A percentile compares a stretch with the other conserved stretches of the same genome.
phyloP scores from a whole-genome alignment of 2,888 invertebrate species.

The Cepaea hortensis region DNA sequence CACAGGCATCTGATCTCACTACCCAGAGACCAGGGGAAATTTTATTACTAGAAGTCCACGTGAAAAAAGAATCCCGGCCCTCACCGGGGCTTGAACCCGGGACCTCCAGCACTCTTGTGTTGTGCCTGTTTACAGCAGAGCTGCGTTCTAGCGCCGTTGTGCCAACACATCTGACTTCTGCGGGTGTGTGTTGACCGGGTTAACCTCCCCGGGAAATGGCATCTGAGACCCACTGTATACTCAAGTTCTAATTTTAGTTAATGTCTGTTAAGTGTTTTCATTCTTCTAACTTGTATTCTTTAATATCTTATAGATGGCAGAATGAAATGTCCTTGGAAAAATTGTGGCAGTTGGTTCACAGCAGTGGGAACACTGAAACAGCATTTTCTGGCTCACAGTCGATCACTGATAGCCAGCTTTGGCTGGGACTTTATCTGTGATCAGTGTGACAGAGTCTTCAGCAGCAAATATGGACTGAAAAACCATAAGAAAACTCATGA shows the following conservation, averaged over 20 bases:
- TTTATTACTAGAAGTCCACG: too few relatives aligned
- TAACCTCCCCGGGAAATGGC: too few relatives aligned
- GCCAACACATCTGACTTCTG: too few relatives aligned
- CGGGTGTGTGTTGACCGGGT: too few relatives aligned
- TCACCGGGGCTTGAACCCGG: too few relatives aligned
- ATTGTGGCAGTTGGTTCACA: conserved; percentile 39
- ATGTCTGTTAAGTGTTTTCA: neutral
- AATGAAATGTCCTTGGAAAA: conserved; percentile 44
- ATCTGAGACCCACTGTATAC: too few relatives aligned
- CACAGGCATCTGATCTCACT: too few relatives aligned
- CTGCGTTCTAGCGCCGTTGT: too few relatives aligned
- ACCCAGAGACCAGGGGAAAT: too few relatives aligned
- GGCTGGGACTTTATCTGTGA: conserved; percentile 37
- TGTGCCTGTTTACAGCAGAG: too few relatives aligned
- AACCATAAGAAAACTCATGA: conserved; percentile 34
- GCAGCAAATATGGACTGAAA: conserved; percentile 35
- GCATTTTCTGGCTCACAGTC: conserved; percentile 42
- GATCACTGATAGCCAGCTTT: conserved; percentile 34
- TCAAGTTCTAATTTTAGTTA: neutral
- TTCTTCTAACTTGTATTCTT: neutral
- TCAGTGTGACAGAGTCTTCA: conserved; percentile 39
- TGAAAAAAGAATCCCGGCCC: too few relatives aligned
- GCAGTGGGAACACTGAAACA: conserved; percentile 37
- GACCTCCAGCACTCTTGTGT: too few relatives aligned
- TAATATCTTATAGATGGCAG: conserved; percentile 19